Evolutionary conservation across 2,113 vertebrate species (phyloP), one percentile per base, ranked within the genome.

Genomic region (Nerophis ophidion): DNA sequence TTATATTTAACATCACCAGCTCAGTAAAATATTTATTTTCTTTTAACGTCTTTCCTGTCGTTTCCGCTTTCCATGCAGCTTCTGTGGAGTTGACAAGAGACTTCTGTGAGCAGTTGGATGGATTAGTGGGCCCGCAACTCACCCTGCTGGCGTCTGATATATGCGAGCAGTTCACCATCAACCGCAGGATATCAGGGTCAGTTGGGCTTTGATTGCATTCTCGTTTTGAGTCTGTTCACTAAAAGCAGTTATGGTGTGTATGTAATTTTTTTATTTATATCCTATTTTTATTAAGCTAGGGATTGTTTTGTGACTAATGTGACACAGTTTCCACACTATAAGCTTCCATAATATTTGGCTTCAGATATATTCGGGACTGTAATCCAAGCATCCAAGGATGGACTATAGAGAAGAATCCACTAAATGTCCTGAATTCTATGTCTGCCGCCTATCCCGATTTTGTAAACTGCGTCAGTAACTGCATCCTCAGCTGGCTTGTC

Each of bases 121-220:
- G 89, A 70, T 86, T 99, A 13, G 95, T 99, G 47, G 97, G 97
- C 59, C 97, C 97, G 36, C 95, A 97, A 76, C 97, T 99, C n/a
- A 98, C 97, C 0, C 77, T 99, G 74, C 79, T 99, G 73, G 97
- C 97, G 0, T 98, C 97, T 1, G 97, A 99, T 77, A 98, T 99
- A 60, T 99, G 97, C 70, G 97, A 99, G 79, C 97, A 99, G 44
- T 98, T 94, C 87, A 98, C 95, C 78, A 88, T 98, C 82, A 99
- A 98, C 90, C 93, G 92, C 75, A 93, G 96, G 69, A 88, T 93
- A 74, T 93, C 94, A 6, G 95, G 94, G 96, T 98, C 76, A 84
- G 95, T 94, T 17, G 8, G 38, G 19, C n/a, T 10, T 17, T 17
- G 15, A 19, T 19, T 7, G 16, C 33, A 13, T 54, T 2, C 26